A percentile compares a stretch with the other conserved stretches of the same genome.
These are phyloP conservation scores for Gyrodactylus salaris DNA, from an alignment of 1,140 invertebrate species.

Conservation along the genomic window DNA sequence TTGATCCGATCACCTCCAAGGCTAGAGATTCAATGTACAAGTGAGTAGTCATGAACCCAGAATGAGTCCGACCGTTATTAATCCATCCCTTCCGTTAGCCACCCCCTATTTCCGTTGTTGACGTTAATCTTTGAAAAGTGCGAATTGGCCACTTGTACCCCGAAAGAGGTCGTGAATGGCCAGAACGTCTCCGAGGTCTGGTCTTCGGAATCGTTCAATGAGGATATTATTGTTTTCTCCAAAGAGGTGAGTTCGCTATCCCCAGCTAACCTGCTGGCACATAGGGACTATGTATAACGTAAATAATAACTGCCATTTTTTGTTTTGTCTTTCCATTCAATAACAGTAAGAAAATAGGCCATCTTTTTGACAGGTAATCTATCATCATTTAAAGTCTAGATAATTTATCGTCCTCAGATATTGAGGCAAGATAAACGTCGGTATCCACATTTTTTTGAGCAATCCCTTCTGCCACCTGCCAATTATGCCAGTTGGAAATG, in stretches of 20 bases:
- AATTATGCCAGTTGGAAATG: no score
- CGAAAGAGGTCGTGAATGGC: constrained; percentile 22
- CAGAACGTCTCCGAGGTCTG: constrained; percentile 50
- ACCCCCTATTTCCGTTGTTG: constrained; percentile 74
- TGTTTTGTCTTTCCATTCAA: neutral
- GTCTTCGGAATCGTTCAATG: constrained; percentile 91
- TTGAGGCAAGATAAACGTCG: no score
- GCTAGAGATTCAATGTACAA: neutral
- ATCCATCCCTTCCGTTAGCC: constrained; percentile 17
- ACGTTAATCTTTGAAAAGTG: constrained; percentile 93
- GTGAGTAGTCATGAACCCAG: neutral
- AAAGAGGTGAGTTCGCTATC: constrained; percentile 42
- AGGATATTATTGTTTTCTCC: constrained; percentile 90
- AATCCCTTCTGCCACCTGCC: no score
- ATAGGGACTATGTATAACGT: neutral
- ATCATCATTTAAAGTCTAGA: constrained; percentile 2
- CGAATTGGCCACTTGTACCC: constrained; percentile 81
- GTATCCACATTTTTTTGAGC: no score
- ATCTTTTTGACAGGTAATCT: neutral
- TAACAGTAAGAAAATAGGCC: neutral
- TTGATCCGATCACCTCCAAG: neutral
- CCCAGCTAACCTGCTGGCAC: neutral
- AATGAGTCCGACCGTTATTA: neutral
- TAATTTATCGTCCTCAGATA: no score
- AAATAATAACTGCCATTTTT: neutral